Evolutionary conservation across 2,113 vertebrate species (phyloP).

Genomic region (Paramisgurnus dabryanus): DNA sequence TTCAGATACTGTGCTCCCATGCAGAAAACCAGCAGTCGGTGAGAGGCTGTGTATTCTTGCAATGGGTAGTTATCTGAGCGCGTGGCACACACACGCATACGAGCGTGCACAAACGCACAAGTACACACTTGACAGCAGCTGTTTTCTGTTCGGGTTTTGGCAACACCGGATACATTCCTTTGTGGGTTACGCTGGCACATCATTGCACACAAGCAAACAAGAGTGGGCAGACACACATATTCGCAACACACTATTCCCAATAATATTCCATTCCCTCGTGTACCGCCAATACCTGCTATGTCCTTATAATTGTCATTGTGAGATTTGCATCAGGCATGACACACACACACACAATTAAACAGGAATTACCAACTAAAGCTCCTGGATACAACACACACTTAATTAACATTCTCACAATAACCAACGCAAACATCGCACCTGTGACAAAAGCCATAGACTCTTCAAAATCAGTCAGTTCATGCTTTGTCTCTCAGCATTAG

Average conservation of each 20-base stretch:
- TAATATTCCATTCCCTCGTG: conserved; percentile 15
- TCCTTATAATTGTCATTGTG: conserved; percentile 36
- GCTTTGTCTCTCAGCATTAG: not conserved
- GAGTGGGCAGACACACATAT: conserved; percentile 38
- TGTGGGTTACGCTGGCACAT: conserved; percentile 44
- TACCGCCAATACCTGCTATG: conserved; percentile 31
- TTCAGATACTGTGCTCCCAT: conserved; percentile 39
- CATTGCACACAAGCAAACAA: conserved; percentile 43
- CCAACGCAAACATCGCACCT: conserved; percentile 46
- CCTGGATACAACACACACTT: conserved; percentile 49
- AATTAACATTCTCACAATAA: conserved; percentile 58
- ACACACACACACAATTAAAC: conserved; percentile 53
- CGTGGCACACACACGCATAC: conserved; percentile 28
- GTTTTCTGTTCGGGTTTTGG: conserved; percentile 50
- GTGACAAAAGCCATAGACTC: conserved; percentile 18
- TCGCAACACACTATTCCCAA: conserved; percentile 28
- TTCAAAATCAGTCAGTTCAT: conserved; percentile 31
- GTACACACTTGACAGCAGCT: conserved; percentile 42
- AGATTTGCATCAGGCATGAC: conserved; percentile 12
- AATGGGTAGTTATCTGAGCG: conserved; percentile 35
- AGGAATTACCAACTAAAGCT: conserved; percentile 54
- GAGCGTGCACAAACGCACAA: conserved; percentile 1
- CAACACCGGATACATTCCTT: conserved; percentile 47
- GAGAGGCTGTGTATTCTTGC: conserved; percentile 51
- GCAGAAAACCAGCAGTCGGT: conserved; percentile 46